phyloP scores from a whole-genome alignment of 2,888 invertebrate species.

The Embidobia sp. region DNA sequence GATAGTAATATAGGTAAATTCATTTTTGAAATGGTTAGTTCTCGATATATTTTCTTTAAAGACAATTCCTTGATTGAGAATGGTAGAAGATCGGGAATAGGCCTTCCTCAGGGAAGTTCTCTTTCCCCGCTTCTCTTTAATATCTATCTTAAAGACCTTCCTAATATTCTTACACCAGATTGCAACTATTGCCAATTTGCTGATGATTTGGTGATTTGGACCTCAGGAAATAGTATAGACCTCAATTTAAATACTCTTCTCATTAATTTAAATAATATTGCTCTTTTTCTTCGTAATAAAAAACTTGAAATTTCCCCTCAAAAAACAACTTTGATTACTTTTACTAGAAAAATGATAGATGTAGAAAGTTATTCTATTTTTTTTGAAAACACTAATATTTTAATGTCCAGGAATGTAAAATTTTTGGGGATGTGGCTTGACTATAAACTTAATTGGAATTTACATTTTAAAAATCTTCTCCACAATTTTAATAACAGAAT shows the following conservation, averaged over 20 bases:
- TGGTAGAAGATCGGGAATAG: neutral
- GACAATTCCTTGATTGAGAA: conserved; percentile 10
- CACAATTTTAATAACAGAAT: conserved; percentile 7
- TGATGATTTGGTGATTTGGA: conserved; percentile 18
- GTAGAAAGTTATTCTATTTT: neutral
- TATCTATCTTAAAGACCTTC: conserved; percentile 12
- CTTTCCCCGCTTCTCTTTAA: conserved; percentile 7
- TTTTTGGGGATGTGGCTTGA: conserved; percentile 1
- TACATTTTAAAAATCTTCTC: conserved; percentile 1
- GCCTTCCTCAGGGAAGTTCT: conserved; percentile 17
- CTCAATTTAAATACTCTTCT: neutral
- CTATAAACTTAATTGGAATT: conserved; percentile 16
- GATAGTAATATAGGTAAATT: neutral
- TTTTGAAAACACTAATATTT: neutral
- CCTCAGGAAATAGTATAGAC: neutral
- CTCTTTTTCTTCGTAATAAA: neutral
- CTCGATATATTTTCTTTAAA: conserved; percentile 18
- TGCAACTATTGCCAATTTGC: conserved; percentile 24
- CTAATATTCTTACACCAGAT: neutral
- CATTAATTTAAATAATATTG: neutral
- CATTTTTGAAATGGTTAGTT: conserved; percentile 5
- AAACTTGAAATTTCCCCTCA: neutral
- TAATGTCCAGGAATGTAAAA: neutral
- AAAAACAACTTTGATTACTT: neutral
- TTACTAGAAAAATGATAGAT: conserved; percentile 1